Percentiles rank a stretch among this genome's conserved stretches.
Conservation (phyloP, 2,113 vertebrate species). For the Seriola dumerili region DNA sequence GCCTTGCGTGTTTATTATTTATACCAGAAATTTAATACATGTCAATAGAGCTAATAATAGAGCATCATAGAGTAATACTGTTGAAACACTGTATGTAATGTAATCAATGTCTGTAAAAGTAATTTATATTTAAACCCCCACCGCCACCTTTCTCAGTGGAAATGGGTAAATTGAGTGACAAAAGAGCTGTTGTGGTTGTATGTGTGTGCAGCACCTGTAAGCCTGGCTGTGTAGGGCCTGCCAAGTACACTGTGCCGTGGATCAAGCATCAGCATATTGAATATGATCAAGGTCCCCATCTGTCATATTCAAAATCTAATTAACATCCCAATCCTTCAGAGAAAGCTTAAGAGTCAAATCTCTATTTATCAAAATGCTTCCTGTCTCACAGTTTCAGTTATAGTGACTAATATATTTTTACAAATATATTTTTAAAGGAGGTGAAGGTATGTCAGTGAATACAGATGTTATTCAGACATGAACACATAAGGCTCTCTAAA, state of each 20-base stretch:
- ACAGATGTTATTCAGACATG: not conserved
- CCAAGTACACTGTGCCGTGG: not conserved
- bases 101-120: not conserved
- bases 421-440: not conserved
- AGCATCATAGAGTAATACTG: not conserved
- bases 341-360: slow-evolving; percentile 36
- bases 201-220: slow-evolving; percentile 5
- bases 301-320: slow-evolving; percentile 54
- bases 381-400: slow-evolving; percentile 10
- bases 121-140: not conserved
- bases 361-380: slow-evolving; percentile 31
- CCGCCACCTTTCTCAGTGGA: not conserved
- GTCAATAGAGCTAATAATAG: not conserved
- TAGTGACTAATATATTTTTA: not conserved
- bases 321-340: slow-evolving; percentile 26
- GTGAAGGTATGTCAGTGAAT: not conserved
- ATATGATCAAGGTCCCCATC: slow-evolving; percentile 40
- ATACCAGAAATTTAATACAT: not conserved
- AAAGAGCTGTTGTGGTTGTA: not conserved
- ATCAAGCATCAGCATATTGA: slow-evolving; percentile 46
- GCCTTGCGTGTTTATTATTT: not conserved
- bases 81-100: not conserved
- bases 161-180: not conserved
- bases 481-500: not conserved
- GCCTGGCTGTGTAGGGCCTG: not conserved